Percentiles rank a stretch among this genome's conserved stretches.
Conservation (phyloP, 2,888 invertebrate species). For the Cecidostiba fungosa region DNA sequence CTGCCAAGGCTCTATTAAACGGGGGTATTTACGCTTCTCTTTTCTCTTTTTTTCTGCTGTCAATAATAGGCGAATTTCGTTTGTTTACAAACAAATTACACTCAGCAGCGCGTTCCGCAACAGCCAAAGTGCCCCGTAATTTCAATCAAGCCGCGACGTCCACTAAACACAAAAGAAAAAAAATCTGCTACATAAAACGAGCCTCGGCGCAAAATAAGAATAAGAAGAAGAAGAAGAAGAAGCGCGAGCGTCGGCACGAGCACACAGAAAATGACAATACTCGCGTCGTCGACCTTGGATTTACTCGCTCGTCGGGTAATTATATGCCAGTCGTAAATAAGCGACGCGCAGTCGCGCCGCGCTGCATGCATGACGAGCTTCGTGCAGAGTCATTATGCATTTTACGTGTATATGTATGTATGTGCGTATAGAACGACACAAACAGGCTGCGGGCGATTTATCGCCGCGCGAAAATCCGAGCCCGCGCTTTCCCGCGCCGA, state of each 20-base stretch:
- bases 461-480: slow-evolving; percentile 60
- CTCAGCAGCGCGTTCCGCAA: too few relatives aligned
- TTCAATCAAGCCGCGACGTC: slow-evolving; percentile 35
- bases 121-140: slow-evolving; percentile 35
- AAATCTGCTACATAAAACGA: neutral
- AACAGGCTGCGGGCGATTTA: slow-evolving; percentile 53
- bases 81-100: neutral
- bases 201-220: neutral
- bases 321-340: slow-evolving; percentile 63
- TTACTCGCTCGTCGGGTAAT: slow-evolving; percentile 51
- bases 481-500: slow-evolving; percentile 50
- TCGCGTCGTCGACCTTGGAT: slow-evolving; percentile 61
- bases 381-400: slow-evolving; percentile 31
- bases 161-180: neutral
- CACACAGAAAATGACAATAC: slow-evolving; percentile 55
- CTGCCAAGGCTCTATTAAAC: slow-evolving; percentile 3
- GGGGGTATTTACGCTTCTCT: neutral
- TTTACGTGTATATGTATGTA: neutral
- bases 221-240: neutral
- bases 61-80: neutral
- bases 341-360: slow-evolving; percentile 46
- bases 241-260: neutral
- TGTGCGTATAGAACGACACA: slow-evolving; percentile 46
- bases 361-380: slow-evolving; percentile 56
- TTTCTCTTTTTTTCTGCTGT: neutral